These are phyloP conservation scores for Pseudolycoriella hygida DNA, from an alignment of 2,888 invertebrate genomes.

Conservation along the genomic window DNA sequence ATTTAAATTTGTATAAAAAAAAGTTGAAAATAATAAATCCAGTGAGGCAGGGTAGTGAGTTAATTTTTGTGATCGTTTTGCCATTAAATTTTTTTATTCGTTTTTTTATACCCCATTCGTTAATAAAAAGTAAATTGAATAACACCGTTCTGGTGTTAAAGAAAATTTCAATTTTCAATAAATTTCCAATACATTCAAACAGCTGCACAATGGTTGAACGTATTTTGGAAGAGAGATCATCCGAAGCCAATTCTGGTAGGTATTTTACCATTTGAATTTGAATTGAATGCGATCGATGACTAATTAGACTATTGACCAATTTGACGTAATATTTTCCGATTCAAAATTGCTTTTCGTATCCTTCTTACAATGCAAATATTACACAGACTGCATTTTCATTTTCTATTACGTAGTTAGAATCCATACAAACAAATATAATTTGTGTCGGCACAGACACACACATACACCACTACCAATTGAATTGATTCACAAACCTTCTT, in stretches of 20 bases:
- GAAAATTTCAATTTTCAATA: not conserved
- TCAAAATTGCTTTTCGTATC: too few species aligned
- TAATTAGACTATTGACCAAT: too few species aligned
- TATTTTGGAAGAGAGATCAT: conserved; percentile 40
- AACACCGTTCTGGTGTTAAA: not conserved
- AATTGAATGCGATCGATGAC: too few species aligned
- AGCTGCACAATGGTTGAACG: conserved; percentile 41
- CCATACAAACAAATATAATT: too few species aligned
- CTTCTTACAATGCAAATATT: too few species aligned
- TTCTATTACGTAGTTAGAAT: too few species aligned
- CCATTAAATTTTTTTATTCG: not conserved
- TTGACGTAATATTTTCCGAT: too few species aligned
- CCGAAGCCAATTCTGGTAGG: conserved; percentile 32
- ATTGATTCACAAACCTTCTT: too few species aligned
- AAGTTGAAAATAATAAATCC: conserved; percentile 1
- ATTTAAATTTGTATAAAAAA: conserved; percentile 1
- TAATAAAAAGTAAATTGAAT: not conserved
- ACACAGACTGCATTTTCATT: too few species aligned
- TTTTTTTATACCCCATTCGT: conserved; percentile 1
- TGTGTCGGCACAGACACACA: too few species aligned
- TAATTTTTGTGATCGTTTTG: conserved; percentile 4
- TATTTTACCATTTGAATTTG: conserved; percentile 8
- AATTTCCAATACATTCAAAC: conserved; percentile 5
- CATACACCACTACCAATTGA: too few species aligned
- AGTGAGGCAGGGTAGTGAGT: not conserved